Conservation (phyloP, 1,140 invertebrate genomes). For the Venustaconcha ellipsiformis region DNA sequence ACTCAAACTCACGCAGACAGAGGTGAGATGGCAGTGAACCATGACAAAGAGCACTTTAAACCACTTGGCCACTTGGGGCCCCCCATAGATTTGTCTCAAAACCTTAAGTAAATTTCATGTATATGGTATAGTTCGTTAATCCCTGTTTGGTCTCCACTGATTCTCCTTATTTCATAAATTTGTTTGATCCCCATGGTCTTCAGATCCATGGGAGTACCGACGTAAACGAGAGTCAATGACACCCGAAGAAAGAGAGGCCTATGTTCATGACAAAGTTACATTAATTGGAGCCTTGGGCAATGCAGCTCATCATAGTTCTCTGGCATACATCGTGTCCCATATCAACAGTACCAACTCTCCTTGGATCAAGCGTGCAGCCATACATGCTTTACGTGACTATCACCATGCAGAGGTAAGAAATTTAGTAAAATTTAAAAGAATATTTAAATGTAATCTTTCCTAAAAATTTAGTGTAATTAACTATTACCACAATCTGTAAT, state of each 20-base stretch:
- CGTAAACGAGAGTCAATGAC: slow-evolving; percentile 28
- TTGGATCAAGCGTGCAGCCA: slow-evolving; percentile 42
- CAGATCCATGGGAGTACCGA: slow-evolving; percentile 38
- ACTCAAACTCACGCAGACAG: too few relatives aligned
- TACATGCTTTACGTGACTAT: slow-evolving; percentile 34
- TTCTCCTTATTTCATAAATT: too few relatives aligned
- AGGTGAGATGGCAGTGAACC: too few relatives aligned
- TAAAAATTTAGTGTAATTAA: too few relatives aligned
- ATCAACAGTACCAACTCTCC: slow-evolving; percentile 40
- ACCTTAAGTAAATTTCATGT: too few relatives aligned
- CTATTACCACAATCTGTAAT: too few relatives aligned
- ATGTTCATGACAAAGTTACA: slow-evolving; percentile 31
- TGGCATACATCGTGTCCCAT: slow-evolving; percentile 41
- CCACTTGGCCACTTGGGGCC: too few relatives aligned
- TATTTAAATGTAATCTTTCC: too few relatives aligned
- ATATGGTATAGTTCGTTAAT: too few relatives aligned
- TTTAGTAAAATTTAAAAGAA: not conserved
- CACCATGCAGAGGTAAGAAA: slow-evolving; percentile 33
- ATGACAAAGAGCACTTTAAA: too few relatives aligned
- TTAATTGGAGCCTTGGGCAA: slow-evolving; percentile 39
- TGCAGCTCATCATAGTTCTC: slow-evolving; percentile 28
- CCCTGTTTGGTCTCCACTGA: too few relatives aligned
- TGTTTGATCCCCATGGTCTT: not conserved
- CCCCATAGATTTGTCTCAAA: too few relatives aligned
- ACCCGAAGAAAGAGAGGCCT: slow-evolving; percentile 15